phyloP scores from a whole-genome alignment of 1,140 invertebrate genomes.

The Lutraria rhynchaena region DNA sequence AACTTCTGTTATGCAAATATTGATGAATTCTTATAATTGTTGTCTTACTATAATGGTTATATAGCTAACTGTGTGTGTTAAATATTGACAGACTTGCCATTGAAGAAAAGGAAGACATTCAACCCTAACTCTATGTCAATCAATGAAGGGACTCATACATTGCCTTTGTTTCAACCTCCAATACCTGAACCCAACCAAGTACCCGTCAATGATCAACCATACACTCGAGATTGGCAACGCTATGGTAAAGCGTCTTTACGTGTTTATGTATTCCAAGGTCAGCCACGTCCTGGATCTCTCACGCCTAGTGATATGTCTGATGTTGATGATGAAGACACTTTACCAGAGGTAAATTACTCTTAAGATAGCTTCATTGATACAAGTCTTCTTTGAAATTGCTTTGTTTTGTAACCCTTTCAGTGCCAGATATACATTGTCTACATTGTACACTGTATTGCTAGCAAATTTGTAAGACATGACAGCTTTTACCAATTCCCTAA shows the following conservation, averaged over 20 bases:
- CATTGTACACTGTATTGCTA: no score
- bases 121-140: constrained; percentile 72
- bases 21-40: neutral
- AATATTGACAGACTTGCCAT: constrained; percentile 65
- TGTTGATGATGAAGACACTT: constrained; percentile 75
- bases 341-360: constrained; percentile 79
- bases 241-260: constrained; percentile 77
- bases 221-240: constrained; percentile 66
- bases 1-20: neutral
- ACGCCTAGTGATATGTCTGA: constrained; percentile 80
- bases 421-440: no score
- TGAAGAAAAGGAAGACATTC: constrained; percentile 70
- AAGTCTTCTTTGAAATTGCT: no score
- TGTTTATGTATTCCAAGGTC: constrained; percentile 78
- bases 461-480: no score
- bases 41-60: no score
- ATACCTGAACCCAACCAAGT: constrained; percentile 73
- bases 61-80: neutral
- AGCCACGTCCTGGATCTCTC: constrained; percentile 76
- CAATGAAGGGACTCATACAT: constrained; percentile 77
- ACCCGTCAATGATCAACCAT: constrained; percentile 67
- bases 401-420: no score
- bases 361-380: no score
- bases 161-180: constrained; percentile 77
- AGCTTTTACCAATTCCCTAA: no score